Evolutionary conservation across 2,888 invertebrate species (phyloP), one percentile per base, ranked within the genome.

Genomic region (Elaeidobius kamerunicus): DNA sequence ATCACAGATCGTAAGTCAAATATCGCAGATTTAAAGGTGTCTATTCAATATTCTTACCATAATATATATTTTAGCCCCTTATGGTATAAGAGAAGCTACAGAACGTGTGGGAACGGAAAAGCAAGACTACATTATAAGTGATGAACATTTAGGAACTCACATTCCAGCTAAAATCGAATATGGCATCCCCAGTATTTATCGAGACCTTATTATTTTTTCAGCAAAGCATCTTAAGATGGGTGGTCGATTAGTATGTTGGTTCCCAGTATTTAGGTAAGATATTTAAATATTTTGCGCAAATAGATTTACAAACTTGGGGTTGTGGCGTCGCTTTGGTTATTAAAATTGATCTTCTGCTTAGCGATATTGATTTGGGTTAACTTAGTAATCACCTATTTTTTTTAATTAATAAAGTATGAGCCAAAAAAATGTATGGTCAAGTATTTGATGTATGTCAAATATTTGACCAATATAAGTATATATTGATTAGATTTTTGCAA

Each of bases 11-110:
- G 92, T 93, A 76, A 81, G 87, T 47, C 15, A 52, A 49, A 32
- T 16, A 34, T 28, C 6, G 17, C 7, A 17, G 34, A 17, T 15
- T n/a, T n/a, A n/a, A n/a, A n/a, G n/a, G n/a, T n/a, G n/a, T 30
- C 12, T 16, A 30, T 28, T 27, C 20, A 14, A 18, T 35, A 6
- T 4, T 40, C 3, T 19, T 40, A 3, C 27, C 15, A 38, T 2
- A 12, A 1, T 32, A 43, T 19, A 19, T 28, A 27, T 67, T 76
- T 1, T 67, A 96, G 97, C 98, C 16, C 99, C 99, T 0, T 99
- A 99, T 75, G 99, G 99, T 20, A 92, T 99, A 18, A 77, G 99
- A 56, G 99, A 99, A 75, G 83, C 95, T 1, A 90, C 91, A 0
- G 91, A 91, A 73, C 86, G 85, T 69, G 83, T 94, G 36, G 94